These are phyloP conservation scores for Pelobates cultripes DNA, from an alignment of 2,797 vertebrate genomes.

Conservation along the genomic window DNA sequence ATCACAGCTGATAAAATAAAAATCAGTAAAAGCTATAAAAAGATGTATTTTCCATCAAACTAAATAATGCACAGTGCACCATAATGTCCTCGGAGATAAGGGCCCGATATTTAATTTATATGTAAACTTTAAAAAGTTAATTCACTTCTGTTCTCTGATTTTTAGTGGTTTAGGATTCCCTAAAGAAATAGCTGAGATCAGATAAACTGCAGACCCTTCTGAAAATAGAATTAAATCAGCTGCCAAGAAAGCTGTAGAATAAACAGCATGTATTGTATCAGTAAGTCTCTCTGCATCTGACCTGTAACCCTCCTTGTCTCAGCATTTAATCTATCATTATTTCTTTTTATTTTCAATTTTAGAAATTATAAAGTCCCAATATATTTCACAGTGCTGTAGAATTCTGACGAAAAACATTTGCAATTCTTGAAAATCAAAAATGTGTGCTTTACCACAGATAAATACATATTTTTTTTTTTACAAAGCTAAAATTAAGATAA, in stretches of 20 bases:
- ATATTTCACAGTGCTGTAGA: too few relatives aligned
- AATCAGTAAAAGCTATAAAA: neutral
- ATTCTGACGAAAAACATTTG: too few relatives aligned
- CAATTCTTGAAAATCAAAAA: too few relatives aligned
- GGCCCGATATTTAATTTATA: neutral
- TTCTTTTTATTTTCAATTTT: too few relatives aligned
- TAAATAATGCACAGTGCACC: neutral
- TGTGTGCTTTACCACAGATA: too few relatives aligned
- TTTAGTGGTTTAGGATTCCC: neutral
- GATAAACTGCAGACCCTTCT: neutral
- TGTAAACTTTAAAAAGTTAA: neutral
- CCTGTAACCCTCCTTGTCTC: neutral
- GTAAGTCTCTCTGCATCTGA: neutral
- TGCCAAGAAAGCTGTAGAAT: neutral
- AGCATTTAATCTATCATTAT: neutral
- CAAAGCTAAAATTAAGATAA: too few relatives aligned
- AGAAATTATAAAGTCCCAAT: too few relatives aligned
- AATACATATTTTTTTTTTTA: too few relatives aligned
- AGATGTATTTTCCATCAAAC: neutral
- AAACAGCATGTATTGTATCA: neutral
- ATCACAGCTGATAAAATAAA: neutral
- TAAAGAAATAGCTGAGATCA: neutral
- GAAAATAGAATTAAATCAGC: slow-evolving; percentile 8
- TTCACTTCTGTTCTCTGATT: slow-evolving; percentile 8
- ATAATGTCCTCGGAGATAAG: neutral